Evolutionary conservation across 2,888 invertebrate genomes (phyloP).

Genomic region (Eupeodes latifasciatus): DNA sequence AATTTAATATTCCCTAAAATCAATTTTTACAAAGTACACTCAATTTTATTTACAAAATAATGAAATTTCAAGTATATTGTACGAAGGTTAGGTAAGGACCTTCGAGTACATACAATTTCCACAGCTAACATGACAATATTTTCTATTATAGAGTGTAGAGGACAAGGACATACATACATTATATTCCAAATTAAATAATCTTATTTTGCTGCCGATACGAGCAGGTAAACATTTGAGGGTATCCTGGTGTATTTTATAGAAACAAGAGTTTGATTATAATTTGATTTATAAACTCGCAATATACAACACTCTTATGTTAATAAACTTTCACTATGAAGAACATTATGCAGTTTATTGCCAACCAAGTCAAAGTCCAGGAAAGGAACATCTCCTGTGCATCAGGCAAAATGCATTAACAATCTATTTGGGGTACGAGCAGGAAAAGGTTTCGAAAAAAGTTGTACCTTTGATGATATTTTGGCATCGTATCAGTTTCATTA

Average conservation of each 20-base stretch:
- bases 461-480: neutral
- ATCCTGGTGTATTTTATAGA: neutral
- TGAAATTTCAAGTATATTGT: conserved; percentile 39
- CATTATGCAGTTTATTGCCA: conserved; percentile 17
- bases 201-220: conserved; percentile 8
- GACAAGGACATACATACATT: neutral
- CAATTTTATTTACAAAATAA: conserved; percentile 62
- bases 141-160: conserved; percentile 29
- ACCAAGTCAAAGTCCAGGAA: conserved; percentile 42
- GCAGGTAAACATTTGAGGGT: conserved; percentile 25
- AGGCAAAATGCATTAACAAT: neutral
- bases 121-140: conserved; percentile 68
- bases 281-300: conserved; percentile 31
- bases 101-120: conserved; percentile 54
- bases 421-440: conserved; percentile 32
- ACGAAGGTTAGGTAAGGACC: no score
- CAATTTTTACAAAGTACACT: conserved; percentile 41
- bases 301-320: conserved; percentile 13
- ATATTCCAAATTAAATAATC: conserved; percentile 13
- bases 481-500: conserved; percentile 26
- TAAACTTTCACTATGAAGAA: conserved; percentile 5
- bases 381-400: neutral
- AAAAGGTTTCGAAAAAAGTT: conserved; percentile 31
- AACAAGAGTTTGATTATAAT: conserved; percentile 43
- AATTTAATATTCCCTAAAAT: conserved; percentile 12